These are phyloP conservation scores for Hippopotamus amphibius DNA, from an alignment of 2,113 vertebrate genomes.

Conservation along the genomic window DNA sequence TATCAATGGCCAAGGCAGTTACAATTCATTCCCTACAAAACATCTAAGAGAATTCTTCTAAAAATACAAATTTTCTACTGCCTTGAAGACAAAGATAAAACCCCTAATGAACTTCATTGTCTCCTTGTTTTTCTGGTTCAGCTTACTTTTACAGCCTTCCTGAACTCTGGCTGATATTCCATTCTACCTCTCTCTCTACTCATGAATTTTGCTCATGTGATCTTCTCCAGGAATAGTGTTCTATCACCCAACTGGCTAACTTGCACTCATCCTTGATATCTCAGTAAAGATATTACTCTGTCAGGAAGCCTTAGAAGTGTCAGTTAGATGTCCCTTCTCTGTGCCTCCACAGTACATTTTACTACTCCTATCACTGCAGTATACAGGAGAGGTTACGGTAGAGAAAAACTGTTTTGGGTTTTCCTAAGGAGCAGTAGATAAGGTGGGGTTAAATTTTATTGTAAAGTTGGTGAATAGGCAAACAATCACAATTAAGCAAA, in stretches of 20 bases:
- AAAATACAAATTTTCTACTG: neutral
- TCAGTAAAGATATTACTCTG: neutral
- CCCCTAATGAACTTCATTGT: neutral
- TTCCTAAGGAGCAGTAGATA: neutral
- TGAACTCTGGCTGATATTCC: neutral
- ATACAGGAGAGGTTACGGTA: neutral
- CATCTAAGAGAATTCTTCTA: neutral
- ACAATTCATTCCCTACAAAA: neutral
- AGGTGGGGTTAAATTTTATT: neutral
- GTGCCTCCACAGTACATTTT: neutral
- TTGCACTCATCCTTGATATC: neutral
- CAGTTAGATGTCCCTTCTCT: neutral
- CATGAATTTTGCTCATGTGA: neutral
- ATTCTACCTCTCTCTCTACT: neutral
- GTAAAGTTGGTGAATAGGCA: neutral
- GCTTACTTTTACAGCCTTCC: neutral
- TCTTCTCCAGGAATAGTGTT: neutral
- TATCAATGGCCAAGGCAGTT: neutral
- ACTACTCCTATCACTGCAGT: neutral
- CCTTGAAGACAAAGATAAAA: neutral
- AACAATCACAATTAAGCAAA: slow-evolving; percentile 17
- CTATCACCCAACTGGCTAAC: neutral
- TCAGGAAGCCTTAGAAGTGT: neutral
- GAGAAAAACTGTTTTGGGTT: neutral
- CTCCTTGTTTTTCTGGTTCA: neutral